Conservation (phyloP, 2,888 invertebrate species). For the Augochlorella aurata region DNA sequence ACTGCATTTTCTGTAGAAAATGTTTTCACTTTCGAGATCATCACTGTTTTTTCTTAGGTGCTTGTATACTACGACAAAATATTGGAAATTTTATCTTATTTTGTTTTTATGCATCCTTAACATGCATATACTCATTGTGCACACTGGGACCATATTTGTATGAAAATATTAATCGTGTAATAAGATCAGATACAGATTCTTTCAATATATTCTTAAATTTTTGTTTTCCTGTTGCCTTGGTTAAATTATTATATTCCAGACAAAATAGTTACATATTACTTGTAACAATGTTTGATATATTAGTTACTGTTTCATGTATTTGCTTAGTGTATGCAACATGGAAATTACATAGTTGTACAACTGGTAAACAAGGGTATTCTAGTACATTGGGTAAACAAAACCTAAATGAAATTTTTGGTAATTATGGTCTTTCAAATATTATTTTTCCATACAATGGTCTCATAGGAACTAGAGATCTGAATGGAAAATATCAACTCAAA, state of each 20-base stretch:
- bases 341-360: constrained; percentile 71
- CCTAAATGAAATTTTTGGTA: constrained; percentile 73
- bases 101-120: constrained; percentile 72
- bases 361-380: constrained; percentile 72
- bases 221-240: constrained; percentile 74
- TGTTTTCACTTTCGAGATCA: constrained; percentile 76
- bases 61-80: constrained; percentile 73
- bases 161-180: constrained; percentile 64
- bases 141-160: constrained; percentile 71
- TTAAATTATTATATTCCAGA: constrained; percentile 61
- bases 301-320: constrained; percentile 70
- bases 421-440: constrained; percentile 72
- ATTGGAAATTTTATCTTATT: constrained; percentile 77
- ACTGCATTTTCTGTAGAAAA: constrained; percentile 72
- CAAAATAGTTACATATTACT: constrained; percentile 69
- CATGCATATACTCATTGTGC: constrained; percentile 71
- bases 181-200: constrained; percentile 52
- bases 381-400: constrained; percentile 62
- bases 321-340: constrained; percentile 71
- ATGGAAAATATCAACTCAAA: constrained; percentile 69
- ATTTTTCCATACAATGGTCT: constrained; percentile 76
- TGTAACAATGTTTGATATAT: constrained; percentile 69
- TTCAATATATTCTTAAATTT: constrained; percentile 71
- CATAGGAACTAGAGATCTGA: constrained; percentile 63
- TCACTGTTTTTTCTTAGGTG: constrained; percentile 76